Base-by-base conservation (phyloP, 2,113 vertebrate species). In the Apistogramma diplotaenia region DNA sequence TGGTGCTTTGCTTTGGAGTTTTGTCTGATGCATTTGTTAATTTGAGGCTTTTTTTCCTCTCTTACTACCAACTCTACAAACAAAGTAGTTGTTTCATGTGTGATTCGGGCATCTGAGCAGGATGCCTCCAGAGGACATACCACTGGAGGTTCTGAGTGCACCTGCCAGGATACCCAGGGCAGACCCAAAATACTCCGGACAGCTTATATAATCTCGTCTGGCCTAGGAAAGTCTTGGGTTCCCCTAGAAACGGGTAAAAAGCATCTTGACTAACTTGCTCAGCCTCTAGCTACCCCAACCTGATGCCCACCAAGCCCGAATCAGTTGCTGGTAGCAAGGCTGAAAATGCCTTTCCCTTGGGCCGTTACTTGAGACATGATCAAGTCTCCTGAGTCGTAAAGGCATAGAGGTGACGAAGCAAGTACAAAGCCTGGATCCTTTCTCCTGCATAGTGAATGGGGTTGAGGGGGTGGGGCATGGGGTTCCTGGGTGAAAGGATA, bases 381-480 rank as follows among this genome's bases (percentile, higher is more conserved):
- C 65, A 76, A 81, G 83, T 92, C 93, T 89, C 87, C 19, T 18
- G 89, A 87, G 91, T 85, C 75, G 89, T 87, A 83, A 85, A 89
- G 85, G 84, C 73, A 90, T 78, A 54, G 78, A 91, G 88, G 91
- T 92, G 92, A 93, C 89, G 91, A 92, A 90, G 92, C 92, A 89
- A 85, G 84, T 85, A 93, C 89, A 94, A 93, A 93, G 85, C 79
- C 86, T 51, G 73, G 86, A 89, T 91, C 86, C 72, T 40, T 35
- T 78, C 77, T 80, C 65, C 58, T 87, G 81, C 83, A 85, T 76
- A 74, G 79, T 82, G 85, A 74, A 71, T 77, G 56, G 65, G 54
- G n/a, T 19, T 62, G 58, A 19, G 59, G 78, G 59, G 55, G 77
- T 23, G 53, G 27, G 43, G 71, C 31, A 37, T 43, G 9, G 61